Percentiles rank a stretch among this genome's conserved stretches.
These are phyloP conservation scores for Dinothrombium tinctorium DNA, from an alignment of 1,140 invertebrate species.

Conservation along the genomic window DNA sequence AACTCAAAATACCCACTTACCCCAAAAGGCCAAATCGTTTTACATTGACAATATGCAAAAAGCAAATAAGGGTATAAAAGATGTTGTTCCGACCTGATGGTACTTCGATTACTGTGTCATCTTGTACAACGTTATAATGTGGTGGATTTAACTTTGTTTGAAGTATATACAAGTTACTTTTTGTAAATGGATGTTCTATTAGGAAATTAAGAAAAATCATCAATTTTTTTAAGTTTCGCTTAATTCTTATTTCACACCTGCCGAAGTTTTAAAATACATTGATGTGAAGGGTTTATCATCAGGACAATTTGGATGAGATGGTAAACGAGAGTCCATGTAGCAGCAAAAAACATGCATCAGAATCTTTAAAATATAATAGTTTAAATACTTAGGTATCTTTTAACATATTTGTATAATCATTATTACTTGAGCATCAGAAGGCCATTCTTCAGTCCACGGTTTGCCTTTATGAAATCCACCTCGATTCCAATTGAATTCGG, in stretches of 20 bases:
- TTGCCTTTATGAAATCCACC: conserved; percentile 43
- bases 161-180: conserved; percentile 18
- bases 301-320: conserved; percentile 42
- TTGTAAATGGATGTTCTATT: neutral
- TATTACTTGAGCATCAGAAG: conserved; percentile 49
- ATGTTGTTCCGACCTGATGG: conserved; percentile 54
- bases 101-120: conserved; percentile 34
- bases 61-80: conserved; percentile 49
- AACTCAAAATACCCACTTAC: conserved; percentile 16
- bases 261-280: conserved; percentile 31
- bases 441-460: conserved; percentile 47
- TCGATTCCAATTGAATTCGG: conserved; percentile 52
- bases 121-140: conserved; percentile 40
- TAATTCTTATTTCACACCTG: conserved; percentile 19
- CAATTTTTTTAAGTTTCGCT: neutral
- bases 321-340: conserved; percentile 52
- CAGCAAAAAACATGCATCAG: conserved; percentile 55
- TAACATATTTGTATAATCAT: neutral
- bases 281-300: conserved; percentile 49
- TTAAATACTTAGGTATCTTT: neutral
- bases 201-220: too few species aligned
- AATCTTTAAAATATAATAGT: conserved; percentile 27
- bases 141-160: conserved; percentile 35
- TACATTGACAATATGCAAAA: conserved; percentile 45
- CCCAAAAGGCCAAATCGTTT: conserved; percentile 48